Evolutionary conservation across 2,797 vertebrate genomes (phyloP).

Genomic region (Lagocephalus sceleratus): DNA sequence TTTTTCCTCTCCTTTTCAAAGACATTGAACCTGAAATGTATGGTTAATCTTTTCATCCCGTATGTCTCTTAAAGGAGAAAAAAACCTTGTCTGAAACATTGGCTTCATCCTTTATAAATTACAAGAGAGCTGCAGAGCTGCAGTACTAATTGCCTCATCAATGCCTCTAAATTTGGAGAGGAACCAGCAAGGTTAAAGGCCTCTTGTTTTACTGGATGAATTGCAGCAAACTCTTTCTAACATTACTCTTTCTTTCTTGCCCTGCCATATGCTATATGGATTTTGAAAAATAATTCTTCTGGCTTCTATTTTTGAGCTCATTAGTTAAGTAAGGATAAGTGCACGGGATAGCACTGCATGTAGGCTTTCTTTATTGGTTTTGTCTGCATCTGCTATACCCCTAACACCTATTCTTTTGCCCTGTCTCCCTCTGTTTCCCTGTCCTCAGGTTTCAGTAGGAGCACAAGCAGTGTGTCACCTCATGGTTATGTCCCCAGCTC

Average conservation of each 20-base stretch:
- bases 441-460: conserved; percentile 90
- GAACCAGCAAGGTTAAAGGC: conserved; percentile 59
- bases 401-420: conserved; percentile 52
- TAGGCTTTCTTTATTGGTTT: conserved; percentile 50
- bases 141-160: conserved; percentile 70
- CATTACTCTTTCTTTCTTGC: conserved; percentile 52
- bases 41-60: conserved; percentile 63
- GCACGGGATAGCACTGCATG: conserved; percentile 54
- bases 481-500: conserved; percentile 96
- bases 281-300: conserved; percentile 41
- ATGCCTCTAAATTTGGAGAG: conserved; percentile 64
- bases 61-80: conserved; percentile 36
- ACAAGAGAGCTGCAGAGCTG: conserved; percentile 42
- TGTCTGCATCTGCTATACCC: conserved; percentile 51
- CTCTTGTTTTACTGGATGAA: conserved; percentile 53
- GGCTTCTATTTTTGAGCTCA: conserved; percentile 35
- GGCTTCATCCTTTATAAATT: conserved; percentile 64
- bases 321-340: conserved; percentile 34
- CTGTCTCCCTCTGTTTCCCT: conserved; percentile 34
- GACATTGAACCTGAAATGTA: conserved; percentile 59
- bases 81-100: conserved; percentile 50
- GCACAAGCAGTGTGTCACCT: conserved; percentile 94
- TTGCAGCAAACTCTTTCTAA: conserved; percentile 31
- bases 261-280: conserved; percentile 55
- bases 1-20: conserved; percentile 60